Evolutionary conservation across 2,888 invertebrate species (phyloP).

Genomic region (Cistogaster globosa): DNA sequence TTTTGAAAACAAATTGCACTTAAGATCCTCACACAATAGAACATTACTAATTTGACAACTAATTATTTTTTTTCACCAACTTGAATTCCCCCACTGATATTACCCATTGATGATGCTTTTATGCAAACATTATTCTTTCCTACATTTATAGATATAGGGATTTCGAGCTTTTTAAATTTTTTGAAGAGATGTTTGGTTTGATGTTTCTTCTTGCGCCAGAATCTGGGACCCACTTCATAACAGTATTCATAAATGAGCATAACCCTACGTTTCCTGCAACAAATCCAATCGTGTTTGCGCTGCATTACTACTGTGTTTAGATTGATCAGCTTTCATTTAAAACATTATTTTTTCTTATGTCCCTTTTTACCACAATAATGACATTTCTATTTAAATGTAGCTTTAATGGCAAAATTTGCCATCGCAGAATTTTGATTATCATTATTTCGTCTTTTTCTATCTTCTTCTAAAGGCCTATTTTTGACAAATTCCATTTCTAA

Average conservation of each 20-base stretch:
- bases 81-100: background rate
- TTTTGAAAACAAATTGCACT: background rate
- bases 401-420: no score
- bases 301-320: no score
- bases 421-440: background rate
- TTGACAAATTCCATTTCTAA: background rate
- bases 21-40: background rate
- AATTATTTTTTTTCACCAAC: no score
- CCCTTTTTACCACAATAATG: background rate
- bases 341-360: no score
- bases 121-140: slow-evolving; percentile 10
- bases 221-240: background rate
- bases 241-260: background rate
- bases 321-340: no score
- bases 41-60: background rate
- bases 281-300: no score
- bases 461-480: background rate
- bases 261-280: background rate
- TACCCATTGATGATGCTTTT: background rate
- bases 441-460: background rate
- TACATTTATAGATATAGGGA: no score
- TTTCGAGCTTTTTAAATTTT: background rate
- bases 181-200: background rate
- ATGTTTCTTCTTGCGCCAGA: background rate
- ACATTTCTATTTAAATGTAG: background rate